Evolutionary conservation across 2,113 vertebrate genomes (phyloP).

Genomic region (Rhegmatorhina hoffmannsi): DNA sequence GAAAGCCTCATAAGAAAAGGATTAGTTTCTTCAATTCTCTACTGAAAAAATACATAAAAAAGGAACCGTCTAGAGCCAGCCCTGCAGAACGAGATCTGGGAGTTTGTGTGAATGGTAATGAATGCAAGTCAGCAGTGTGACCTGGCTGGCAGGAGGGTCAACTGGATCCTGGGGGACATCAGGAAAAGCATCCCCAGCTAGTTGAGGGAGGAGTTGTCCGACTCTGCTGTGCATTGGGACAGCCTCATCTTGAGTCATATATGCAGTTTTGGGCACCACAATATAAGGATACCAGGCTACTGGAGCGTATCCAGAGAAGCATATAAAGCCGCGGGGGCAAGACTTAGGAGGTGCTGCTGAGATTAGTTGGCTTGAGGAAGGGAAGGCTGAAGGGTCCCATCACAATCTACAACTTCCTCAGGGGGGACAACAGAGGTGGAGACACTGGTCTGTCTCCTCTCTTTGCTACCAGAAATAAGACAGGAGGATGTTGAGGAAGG

Average conservation of each 20-base stretch:
- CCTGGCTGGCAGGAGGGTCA: not conserved
- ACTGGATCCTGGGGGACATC: rapidly evolving
- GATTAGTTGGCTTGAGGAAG: not conserved
- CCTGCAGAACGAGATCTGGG: not conserved
- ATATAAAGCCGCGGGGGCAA: rapidly evolving
- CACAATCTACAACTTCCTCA: rapidly evolving
- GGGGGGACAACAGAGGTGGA: rapidly evolving
- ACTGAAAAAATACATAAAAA: not conserved
- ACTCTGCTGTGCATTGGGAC: not conserved
- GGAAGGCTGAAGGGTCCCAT: not conserved
- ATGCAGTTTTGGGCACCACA: rapidly evolving
- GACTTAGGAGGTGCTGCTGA: not conserved
- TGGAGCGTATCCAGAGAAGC: not conserved
- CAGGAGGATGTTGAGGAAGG: not conserved
- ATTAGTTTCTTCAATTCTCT: not conserved
- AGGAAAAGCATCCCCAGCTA: rapidly evolving
- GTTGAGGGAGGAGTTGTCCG: not conserved
- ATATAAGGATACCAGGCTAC: not conserved
- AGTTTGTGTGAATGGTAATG: not conserved
- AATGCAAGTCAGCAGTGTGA: not conserved
- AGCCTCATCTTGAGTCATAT: rapidly evolving
- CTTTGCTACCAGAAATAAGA: not conserved
- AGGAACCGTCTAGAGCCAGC: not conserved
- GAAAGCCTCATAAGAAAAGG: not conserved
- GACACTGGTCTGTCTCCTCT: not conserved